Evolutionary conservation across 2,113 vertebrate genomes (phyloP), one percentile per base, ranked within the genome.

Genomic region (Haplochromis vanheusdeni): DNA sequence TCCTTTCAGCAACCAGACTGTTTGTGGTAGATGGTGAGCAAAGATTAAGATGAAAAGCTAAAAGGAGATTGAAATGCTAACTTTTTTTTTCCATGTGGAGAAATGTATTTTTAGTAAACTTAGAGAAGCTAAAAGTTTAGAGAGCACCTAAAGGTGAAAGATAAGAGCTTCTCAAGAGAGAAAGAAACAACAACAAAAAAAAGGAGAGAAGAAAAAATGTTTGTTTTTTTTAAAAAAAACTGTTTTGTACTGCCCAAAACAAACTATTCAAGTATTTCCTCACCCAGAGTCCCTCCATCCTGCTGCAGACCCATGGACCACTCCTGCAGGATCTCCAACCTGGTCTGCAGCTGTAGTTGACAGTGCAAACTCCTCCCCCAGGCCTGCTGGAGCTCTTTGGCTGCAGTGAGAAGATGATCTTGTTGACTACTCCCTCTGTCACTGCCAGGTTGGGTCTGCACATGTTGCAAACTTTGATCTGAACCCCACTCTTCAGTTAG

Each of bases 231-330:
- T n/a, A n/a, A n/a, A 0, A 42, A 52, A 70, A 55, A n/a, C 2
- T 75, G 26, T 77, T 51, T 45, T 56, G 7, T 17, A 21, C 14
- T 47, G 26, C 42, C 21, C 13, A 51, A 5, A 26, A 75, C 13
- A 62, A 7, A 35, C 6, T 52, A 65, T 37, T 56, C 5, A 86
- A 40, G 12, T 17, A 23, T 55, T 81, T 86, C 51, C 90, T 85
- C 89, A 98, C 97, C 97, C 12, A 97, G 42, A 68, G 85, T 93
- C 10, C 97, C 96, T 0, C 97, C 97, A 0, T 93, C 93, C 35
- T 91, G 94, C 73, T 95, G 93, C 13, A 97, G 55, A 60, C 17
- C 56, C 2, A 35, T 58, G 0, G 96, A 95, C 80, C 95, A 93
- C 49, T 95, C 91, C 55, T 90, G 89, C 79, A 97, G 95, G 19